phyloP scores from a whole-genome alignment of 2,888 invertebrate species.

The Rhamnusium bicolor region DNA sequence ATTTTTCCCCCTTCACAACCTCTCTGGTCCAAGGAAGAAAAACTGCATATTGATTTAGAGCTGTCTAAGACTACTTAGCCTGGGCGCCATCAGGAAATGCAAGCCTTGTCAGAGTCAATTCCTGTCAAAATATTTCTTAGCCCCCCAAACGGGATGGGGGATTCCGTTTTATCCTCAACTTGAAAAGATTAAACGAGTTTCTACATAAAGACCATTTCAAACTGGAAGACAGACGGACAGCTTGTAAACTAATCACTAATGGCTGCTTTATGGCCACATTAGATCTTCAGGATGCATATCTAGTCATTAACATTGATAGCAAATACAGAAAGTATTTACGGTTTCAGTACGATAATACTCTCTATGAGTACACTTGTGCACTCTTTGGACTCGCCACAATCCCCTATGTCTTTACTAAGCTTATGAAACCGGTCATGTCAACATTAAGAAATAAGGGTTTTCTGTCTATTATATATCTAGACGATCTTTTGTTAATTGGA shows the following conservation, averaged over 20 bases:
- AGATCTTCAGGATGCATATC: neutral
- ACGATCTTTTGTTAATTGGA: slow-evolving; percentile 43
- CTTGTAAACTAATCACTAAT: neutral
- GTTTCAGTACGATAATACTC: neutral
- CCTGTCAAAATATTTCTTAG: neutral
- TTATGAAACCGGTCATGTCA: slow-evolving; percentile 43
- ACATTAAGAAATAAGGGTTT: slow-evolving; percentile 32
- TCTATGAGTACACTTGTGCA: neutral
- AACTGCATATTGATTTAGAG: neutral
- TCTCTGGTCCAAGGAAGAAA: neutral
- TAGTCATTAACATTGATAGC: neutral
- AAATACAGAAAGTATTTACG: neutral
- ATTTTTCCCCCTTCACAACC: neutral
- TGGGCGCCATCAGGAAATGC: neutral
- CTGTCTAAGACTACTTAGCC: neutral
- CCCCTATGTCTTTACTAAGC: slow-evolving; percentile 30
- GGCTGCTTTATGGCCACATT: neutral
- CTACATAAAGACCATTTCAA: neutral
- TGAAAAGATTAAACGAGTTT: neutral
- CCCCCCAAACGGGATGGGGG: neutral
- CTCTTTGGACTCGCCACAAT: neutral
- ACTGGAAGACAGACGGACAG: neutral
- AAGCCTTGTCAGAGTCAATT: neutral
- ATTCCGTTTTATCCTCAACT: neutral
- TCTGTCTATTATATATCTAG: too few relatives aligned